Evolutionary conservation across 2,888 invertebrate genomes (phyloP), one percentile per base, ranked within the genome.

Genomic region (Dendrolimus pini): DNA sequence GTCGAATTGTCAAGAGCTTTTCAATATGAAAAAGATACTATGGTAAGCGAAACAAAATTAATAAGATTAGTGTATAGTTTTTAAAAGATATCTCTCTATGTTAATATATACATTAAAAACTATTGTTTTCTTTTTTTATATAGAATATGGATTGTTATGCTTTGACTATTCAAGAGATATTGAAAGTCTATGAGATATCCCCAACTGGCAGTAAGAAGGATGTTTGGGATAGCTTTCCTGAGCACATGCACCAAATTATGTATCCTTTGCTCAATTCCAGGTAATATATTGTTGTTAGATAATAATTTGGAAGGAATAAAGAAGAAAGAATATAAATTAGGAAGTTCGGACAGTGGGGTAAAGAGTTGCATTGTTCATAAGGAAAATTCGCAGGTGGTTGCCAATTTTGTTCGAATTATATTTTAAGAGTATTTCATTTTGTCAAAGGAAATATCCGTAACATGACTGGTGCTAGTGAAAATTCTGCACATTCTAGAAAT

Each of bases 71-170:
- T 30, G 30, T 30, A 30, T 30, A 30, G 30, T 30, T 30, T 30
- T 30, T 30, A 30, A 30, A 30, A 30, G 30, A 30, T 18, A 18
- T 2, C 30, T 30, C 6, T 18, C 0, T 30, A 30, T 30, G 3
- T 30, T 30, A 30, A 6, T 30, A 30, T 30, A 30, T 30, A 3
- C 30, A 30, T 30, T 30, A 3, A 30, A 30, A 18, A 18, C 18
- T 2, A 18, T 18, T 18, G 2, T 18, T 18, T 18, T 30, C 13
- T 9, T 18, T 30, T 55, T 56, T 55, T 55, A 65, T 67, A 12
- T 77, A 94, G 91, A 94, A 94, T 67, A 95, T 96, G 90, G 95
- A 96, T 74, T 93, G 94, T 68, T 95, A 95, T 73, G 94, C 96
- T 0, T 78, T 96, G 60, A 96, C 96, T 0, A 96, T 96, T 70